These are phyloP conservation scores for Chloroceryle inda DNA, from an alignment of 2,797 vertebrate species.

Conservation along the genomic window DNA sequence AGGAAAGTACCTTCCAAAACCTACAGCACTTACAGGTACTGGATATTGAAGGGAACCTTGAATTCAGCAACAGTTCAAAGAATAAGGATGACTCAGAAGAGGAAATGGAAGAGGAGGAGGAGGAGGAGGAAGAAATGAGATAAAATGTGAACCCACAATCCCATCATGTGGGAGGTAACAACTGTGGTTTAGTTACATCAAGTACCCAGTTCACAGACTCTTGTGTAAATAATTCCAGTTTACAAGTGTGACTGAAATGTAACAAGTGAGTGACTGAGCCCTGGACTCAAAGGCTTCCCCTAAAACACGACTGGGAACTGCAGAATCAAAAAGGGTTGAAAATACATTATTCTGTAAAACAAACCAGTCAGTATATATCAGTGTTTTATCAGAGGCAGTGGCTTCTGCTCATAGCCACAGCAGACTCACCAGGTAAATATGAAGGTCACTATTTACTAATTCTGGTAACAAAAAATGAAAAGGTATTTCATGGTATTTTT, in stretches of 20 bases:
- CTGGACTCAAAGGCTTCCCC: not conserved
- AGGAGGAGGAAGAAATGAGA: slow-evolving; percentile 72
- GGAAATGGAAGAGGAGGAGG: slow-evolving; percentile 76
- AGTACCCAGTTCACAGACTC: not conserved
- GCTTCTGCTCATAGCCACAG: not conserved
- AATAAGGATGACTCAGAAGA: slow-evolving; percentile 73
- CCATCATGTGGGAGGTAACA: slow-evolving; percentile 38
- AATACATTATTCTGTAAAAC: not conserved
- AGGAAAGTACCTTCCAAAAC: slow-evolving; percentile 89
- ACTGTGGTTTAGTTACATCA: not conserved
- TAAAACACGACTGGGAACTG: not conserved
- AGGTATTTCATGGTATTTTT: not conserved
- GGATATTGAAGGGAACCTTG: slow-evolving; percentile 89
- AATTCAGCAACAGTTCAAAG: slow-evolving; percentile 78
- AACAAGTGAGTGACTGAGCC: not conserved
- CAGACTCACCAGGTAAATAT: not conserved
- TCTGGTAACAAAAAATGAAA: not conserved
- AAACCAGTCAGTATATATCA: not conserved
- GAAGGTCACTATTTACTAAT: not conserved
- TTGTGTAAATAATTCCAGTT: not conserved
- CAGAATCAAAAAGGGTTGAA: not conserved
- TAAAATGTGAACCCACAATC: slow-evolving; percentile 43
- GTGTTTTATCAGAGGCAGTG: not conserved
- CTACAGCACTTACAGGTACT: slow-evolving; percentile 91
- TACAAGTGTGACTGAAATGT: not conserved